These are phyloP conservation scores for Dione juno DNA, from an alignment of 2,888 invertebrate species.

Conservation along the genomic window DNA sequence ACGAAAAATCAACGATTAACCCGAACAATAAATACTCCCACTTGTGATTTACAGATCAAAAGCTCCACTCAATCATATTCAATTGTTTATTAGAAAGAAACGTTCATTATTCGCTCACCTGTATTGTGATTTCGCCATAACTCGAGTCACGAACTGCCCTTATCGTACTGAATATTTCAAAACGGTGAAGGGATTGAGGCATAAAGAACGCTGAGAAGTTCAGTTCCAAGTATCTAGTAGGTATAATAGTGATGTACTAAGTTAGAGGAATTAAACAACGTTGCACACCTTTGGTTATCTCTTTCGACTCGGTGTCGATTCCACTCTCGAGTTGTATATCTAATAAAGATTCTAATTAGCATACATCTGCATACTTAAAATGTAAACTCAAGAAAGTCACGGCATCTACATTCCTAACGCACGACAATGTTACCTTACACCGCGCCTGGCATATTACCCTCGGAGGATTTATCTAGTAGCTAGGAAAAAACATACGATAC, in stretches of 20 bases:
- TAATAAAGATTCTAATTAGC: constrained; percentile 40
- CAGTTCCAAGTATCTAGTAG: neutral
- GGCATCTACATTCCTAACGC: constrained; percentile 38
- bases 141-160: constrained; percentile 47
- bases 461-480: constrained; percentile 38
- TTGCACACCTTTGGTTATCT: constrained; percentile 26
- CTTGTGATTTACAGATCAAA: constrained; percentile 5
- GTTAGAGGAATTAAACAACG: constrained; percentile 8
- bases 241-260: neutral
- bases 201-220: constrained; percentile 22
- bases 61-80: constrained; percentile 48
- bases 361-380: constrained; percentile 42
- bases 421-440: constrained; percentile 36
- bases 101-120: constrained; percentile 39
- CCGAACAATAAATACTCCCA: neutral
- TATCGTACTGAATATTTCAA: constrained; percentile 45
- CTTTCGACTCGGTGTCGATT: constrained; percentile 30
- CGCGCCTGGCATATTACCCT: constrained; percentile 36
- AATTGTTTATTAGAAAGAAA: constrained; percentile 42
- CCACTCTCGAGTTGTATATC: constrained; percentile 36
- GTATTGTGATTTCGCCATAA: constrained; percentile 50
- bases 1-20: neutral
- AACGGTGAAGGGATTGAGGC: constrained; percentile 44
- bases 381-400: constrained; percentile 40
- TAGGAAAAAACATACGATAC: constrained; percentile 42